Conservation (phyloP, 2,113 vertebrate species). For the Petrocephalus microphthalmus region DNA sequence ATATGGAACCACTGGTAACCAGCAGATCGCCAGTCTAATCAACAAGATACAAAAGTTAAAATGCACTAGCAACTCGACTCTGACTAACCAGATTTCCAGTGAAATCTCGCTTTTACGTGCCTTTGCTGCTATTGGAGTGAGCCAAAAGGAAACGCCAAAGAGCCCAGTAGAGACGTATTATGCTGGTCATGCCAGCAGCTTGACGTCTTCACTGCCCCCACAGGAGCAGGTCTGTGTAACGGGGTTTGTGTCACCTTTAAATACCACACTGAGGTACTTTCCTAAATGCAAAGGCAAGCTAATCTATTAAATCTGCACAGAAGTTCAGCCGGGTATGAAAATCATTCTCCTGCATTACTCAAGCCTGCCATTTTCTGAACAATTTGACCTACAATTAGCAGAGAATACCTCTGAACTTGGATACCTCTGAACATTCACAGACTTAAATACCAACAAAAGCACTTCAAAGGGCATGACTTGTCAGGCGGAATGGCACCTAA, state of each 20-base stretch:
- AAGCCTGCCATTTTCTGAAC: not conserved
- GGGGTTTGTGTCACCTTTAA: not conserved
- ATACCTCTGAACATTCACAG: not conserved
- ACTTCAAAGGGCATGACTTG: not conserved
- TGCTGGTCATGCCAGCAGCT: not conserved
- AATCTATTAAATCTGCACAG: not conserved
- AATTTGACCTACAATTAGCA: not conserved
- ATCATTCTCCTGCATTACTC: not conserved
- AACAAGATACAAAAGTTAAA: not conserved
- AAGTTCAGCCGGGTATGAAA: not conserved
- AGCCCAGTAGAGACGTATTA: not conserved
- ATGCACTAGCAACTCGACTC: not conserved
- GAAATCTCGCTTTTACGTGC: not conserved
- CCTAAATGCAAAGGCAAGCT: not conserved
- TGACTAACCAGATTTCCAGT: not conserved
- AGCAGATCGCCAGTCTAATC: not conserved
- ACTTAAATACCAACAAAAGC: not conserved
- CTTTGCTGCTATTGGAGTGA: not conserved
- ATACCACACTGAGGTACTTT: not conserved
- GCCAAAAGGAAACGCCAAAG: not conserved
- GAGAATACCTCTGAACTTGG: not conserved
- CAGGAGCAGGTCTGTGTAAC: not conserved
- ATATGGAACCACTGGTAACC: not conserved
- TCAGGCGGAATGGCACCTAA: not conserved
- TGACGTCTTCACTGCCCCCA: not conserved